phyloP scores from a whole-genome alignment of 2,888 invertebrate species.

The Athetis lepigone region DNA sequence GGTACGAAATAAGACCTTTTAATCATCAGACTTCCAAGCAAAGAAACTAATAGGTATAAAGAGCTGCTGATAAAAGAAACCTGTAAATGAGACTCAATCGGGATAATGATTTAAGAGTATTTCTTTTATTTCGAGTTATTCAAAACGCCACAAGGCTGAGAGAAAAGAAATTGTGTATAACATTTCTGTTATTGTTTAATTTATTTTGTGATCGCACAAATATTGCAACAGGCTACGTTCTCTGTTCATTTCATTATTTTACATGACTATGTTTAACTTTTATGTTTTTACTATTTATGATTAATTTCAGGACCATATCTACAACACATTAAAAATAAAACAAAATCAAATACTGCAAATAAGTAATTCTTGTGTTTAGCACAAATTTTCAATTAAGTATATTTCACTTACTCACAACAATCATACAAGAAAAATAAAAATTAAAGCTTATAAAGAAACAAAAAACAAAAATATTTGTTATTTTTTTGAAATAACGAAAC shows the following conservation, averaged over 20 bases:
- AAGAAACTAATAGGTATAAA: too few relatives aligned
- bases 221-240: too few relatives aligned
- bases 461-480: slow-evolving; percentile 22
- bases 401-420: slow-evolving; percentile 41
- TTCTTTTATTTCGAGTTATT: too few relatives aligned
- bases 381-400: slow-evolving; percentile 29
- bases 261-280: not conserved
- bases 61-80: too few relatives aligned
- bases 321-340: slow-evolving; percentile 46
- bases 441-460: slow-evolving; percentile 49
- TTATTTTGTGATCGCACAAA: too few relatives aligned
- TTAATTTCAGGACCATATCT: not conserved
- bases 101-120: too few relatives aligned
- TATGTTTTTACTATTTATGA: not conserved
- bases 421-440: slow-evolving; percentile 38
- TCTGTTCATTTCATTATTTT: not conserved
- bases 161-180: too few relatives aligned
- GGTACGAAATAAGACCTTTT: too few relatives aligned
- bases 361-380: slow-evolving; percentile 29
- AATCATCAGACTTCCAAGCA: too few relatives aligned
- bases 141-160: too few relatives aligned
- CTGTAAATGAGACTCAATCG: too few relatives aligned
- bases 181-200: too few relatives aligned
- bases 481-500: slow-evolving; percentile 5
- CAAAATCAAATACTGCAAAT: slow-evolving; percentile 39